A percentile compares a stretch with the other conserved stretches of the same genome.
Evolutionary conservation across 2,888 invertebrate species (phyloP).

Genomic region (Tachina lurida): DNA sequence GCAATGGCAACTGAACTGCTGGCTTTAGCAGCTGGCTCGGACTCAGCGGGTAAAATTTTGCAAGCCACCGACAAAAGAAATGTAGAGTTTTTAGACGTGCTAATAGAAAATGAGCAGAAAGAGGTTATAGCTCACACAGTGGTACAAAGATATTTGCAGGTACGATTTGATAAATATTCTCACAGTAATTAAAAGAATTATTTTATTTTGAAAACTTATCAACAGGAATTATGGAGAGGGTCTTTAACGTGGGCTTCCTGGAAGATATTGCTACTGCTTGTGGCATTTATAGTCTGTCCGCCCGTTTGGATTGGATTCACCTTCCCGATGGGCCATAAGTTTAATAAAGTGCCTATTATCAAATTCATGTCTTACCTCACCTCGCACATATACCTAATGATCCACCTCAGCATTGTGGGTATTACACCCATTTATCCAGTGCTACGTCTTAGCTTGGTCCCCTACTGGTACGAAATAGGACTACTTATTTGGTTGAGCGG

Average conservation of each 20-base stretch:
- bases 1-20: conserved; percentile 98
- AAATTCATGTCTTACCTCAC: conserved; percentile 99
- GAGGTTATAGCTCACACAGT: conserved; percentile 98
- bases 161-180: conserved; percentile 83
- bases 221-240: conserved; percentile 98
- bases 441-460: conserved; percentile 90
- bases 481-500: conserved; percentile 97
- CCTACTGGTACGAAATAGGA: conserved; percentile 98
- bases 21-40: conserved; percentile 95
- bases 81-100: conserved; percentile 96
- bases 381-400: conserved; percentile 98
- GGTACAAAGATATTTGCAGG: conserved; percentile 97
- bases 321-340: conserved; percentile 96
- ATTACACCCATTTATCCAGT: conserved; percentile 94
- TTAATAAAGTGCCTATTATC: conserved; percentile 99
- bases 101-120: conserved; percentile 99
- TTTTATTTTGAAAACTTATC: conserved; percentile 63
- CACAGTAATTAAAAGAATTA: neutral
- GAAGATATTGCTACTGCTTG: conserved; percentile 96
- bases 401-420: conserved; percentile 94
- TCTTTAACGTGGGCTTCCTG: conserved; percentile 97
- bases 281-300: conserved; percentile 96
- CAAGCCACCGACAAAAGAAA: conserved; percentile 97
- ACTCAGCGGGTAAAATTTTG: conserved; percentile 96
- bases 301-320: conserved; percentile 98